Evolutionary conservation across 2,113 vertebrate genomes (phyloP).

Genomic region (Phyllostomus discolor): DNA sequence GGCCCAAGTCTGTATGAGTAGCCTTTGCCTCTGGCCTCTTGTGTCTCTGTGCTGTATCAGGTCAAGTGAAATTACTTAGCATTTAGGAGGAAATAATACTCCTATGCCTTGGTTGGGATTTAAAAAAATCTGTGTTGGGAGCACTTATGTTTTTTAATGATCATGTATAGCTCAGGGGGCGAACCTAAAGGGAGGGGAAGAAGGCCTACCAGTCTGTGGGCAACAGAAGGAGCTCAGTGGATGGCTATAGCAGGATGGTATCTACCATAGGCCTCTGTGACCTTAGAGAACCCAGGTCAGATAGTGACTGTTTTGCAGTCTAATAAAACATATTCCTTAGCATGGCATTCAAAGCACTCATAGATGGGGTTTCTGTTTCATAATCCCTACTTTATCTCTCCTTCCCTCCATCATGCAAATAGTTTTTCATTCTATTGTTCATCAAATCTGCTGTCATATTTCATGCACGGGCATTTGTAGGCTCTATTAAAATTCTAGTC

Average conservation of each 20-base stretch:
- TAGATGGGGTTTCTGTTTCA: not conserved
- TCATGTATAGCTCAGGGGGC: not conserved
- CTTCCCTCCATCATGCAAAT: not conserved
- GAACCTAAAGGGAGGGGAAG: not conserved
- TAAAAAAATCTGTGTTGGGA: not conserved
- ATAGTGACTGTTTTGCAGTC: not conserved
- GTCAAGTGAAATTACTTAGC: slow-evolving; percentile 24
- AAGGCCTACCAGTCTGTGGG: not conserved
- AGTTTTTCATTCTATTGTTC: not conserved
- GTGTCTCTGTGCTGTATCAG: slow-evolving; percentile 9
- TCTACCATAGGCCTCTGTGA: not conserved
- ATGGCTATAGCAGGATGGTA: not conserved
- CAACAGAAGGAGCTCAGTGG: not conserved
- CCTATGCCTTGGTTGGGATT: not conserved
- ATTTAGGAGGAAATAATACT: slow-evolving; percentile 3
- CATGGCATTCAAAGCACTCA: not conserved
- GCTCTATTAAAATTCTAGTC: not conserved
- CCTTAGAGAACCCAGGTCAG: not conserved
- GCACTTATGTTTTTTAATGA: slow-evolving; percentile 24
- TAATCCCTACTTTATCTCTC: not conserved
- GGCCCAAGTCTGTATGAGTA: not conserved
- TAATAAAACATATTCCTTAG: slow-evolving; percentile 7
- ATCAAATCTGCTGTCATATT: slow-evolving; percentile 24
- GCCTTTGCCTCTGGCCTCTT: slow-evolving; percentile 3
- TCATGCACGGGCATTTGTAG: not conserved